These are phyloP conservation scores for Tursiops truncatus DNA, from an alignment of 2,113 vertebrate genomes.

Conservation along the genomic window DNA sequence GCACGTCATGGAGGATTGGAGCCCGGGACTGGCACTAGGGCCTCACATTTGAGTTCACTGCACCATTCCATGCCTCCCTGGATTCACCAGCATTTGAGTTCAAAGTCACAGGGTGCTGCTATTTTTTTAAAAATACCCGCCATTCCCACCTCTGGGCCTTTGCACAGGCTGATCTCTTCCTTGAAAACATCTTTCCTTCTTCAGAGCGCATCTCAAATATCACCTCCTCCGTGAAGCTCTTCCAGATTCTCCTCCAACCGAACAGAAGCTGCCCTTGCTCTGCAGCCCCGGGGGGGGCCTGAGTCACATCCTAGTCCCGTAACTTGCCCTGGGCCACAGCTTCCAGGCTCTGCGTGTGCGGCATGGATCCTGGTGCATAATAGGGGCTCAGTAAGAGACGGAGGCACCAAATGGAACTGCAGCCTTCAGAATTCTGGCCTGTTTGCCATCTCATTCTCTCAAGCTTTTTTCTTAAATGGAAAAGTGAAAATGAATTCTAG, in stretches of 20 bases:
- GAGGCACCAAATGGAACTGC: neutral
- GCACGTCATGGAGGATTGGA: fast-evolving
- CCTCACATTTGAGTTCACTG: neutral
- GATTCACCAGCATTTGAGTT: neutral
- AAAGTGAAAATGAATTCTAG: neutral
- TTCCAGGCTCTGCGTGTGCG: neutral
- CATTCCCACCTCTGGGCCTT: neutral
- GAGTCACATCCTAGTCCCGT: fast-evolving
- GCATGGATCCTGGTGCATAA: fast-evolving
- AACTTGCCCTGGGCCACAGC: fast-evolving
- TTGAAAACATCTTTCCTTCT: neutral
- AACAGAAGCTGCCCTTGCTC: neutral
- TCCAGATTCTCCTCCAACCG: neutral
- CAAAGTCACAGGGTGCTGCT: neutral
- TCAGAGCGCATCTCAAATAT: neutral
- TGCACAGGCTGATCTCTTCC: neutral
- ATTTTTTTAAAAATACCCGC: neutral
- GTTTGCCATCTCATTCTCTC: neutral
- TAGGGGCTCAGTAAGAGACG: neutral
- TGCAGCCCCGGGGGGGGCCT: neutral
- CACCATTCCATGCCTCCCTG: neutral
- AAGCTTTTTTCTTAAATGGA: neutral
- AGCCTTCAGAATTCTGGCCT: neutral
- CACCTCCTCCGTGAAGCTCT: neutral
- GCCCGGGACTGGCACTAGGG: neutral